Percentiles rank a stretch among this genome's conserved stretches.
Conservation (phyloP, 2,797 vertebrate genomes). For the Malurus splendens region DNA sequence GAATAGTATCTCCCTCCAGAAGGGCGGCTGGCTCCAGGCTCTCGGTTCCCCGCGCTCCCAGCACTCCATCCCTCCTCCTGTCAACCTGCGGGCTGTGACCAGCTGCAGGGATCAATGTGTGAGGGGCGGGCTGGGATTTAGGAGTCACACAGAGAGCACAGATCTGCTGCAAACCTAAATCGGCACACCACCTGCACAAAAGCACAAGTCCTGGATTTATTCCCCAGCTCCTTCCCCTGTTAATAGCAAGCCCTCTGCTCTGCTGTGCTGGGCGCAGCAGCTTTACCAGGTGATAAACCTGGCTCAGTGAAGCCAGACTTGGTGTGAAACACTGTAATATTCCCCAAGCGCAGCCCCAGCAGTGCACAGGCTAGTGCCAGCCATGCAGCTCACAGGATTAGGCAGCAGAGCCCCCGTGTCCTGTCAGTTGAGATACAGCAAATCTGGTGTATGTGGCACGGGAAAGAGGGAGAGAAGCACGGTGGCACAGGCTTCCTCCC, state of each 20-base stretch:
- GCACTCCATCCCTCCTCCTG: not conserved
- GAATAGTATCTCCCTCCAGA: not conserved
- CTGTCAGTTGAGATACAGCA: conserved; percentile 12
- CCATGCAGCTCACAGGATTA: not conserved
- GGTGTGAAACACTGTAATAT: not conserved
- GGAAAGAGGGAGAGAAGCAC: not conserved
- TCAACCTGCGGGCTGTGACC: not conserved
- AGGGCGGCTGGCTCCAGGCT: not conserved
- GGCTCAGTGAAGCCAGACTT: not conserved
- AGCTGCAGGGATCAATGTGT: not conserved
- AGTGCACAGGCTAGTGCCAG: not conserved
- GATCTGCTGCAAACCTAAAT: not conserved
- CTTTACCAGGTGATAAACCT: not conserved
- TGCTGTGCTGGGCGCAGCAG: not conserved
- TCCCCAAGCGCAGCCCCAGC: not conserved
- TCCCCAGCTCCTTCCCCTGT: not conserved
- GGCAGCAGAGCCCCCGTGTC: not conserved
- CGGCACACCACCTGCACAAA: not conserved
- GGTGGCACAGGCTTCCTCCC: not conserved
- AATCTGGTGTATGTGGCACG: not conserved
- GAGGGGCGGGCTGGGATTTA: not conserved
- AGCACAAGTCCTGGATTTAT: not conserved
- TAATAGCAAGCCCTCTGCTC: not conserved
- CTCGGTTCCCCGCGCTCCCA: rapidly evolving
- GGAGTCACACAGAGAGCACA: not conserved